phyloP scores from a whole-genome alignment of 1,140 invertebrate species.

The Drosophila triauraria region DNA sequence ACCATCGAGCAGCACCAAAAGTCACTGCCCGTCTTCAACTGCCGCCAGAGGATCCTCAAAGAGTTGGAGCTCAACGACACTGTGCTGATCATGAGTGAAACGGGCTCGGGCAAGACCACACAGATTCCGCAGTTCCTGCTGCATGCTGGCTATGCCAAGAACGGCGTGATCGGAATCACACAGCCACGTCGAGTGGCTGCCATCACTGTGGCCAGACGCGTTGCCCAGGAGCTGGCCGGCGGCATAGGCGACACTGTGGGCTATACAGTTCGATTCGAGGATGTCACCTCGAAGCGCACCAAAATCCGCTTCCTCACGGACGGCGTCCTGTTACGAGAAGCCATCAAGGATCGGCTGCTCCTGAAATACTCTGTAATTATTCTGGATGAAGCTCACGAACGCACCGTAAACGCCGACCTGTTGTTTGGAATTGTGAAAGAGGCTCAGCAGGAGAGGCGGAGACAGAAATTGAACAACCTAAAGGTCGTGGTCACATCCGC shows the following conservation, averaged over 20 bases:
- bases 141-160: constrained; percentile 87
- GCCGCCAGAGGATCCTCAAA: constrained; percentile 62
- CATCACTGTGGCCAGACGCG: constrained; percentile 94
- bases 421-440: constrained; percentile 93
- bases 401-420: constrained; percentile 97
- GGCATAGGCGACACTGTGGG: constrained; percentile 88
- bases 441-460: constrained; percentile 90
- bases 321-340: constrained; percentile 95
- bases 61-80: constrained; percentile 85
- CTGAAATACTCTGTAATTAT: constrained; percentile 93
- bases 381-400: constrained; percentile 98
- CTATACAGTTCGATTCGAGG: constrained; percentile 97
- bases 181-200: constrained; percentile 97
- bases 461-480: constrained; percentile 87
- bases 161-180: constrained; percentile 91
- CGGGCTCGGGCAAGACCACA: constrained; percentile 96
- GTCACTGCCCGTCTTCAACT: constrained; percentile 66
- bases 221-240: constrained; percentile 91
- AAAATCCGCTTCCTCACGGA: constrained; percentile 95
- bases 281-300: constrained; percentile 89
- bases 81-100: constrained; percentile 94
- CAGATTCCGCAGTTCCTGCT: constrained; percentile 94
- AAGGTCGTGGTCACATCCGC: constrained; percentile 97
- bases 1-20: constrained; percentile 64
- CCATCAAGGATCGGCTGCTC: constrained; percentile 89